phyloP scores from a whole-genome alignment of 2,113 vertebrate species.

The Tragelaphus scriptus region DNA sequence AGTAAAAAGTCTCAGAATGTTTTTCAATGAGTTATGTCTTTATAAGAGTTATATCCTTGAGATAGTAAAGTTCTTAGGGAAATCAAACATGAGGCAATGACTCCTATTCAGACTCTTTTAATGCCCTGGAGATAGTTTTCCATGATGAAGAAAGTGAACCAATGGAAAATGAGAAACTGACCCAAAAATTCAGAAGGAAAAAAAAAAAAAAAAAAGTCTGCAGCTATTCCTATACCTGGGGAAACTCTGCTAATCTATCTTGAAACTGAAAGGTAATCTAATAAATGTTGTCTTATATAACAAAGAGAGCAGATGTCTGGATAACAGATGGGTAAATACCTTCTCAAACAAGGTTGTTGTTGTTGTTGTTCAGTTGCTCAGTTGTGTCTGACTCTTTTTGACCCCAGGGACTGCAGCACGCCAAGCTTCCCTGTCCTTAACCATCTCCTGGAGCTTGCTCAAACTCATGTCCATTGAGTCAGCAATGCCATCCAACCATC shows the following conservation, averaged over 20 bases:
- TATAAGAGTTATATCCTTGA: background rate
- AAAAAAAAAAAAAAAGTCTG: background rate
- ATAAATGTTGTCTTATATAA: background rate
- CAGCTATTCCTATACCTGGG: background rate
- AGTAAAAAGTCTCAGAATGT: background rate
- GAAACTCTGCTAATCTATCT: background rate
- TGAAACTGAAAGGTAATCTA: background rate
- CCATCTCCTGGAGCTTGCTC: background rate
- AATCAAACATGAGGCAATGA: background rate
- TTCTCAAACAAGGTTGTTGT: background rate
- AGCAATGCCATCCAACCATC: background rate
- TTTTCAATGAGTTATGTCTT: background rate
- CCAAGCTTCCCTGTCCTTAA: background rate
- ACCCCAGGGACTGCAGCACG: background rate
- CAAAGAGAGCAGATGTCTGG: background rate
- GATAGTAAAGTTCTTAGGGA: background rate
- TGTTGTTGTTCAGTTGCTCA: background rate
- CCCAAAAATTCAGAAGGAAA: background rate
- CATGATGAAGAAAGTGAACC: background rate
- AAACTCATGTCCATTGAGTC: background rate
- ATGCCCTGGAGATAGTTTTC: background rate
- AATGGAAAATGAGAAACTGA: background rate
- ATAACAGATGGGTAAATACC: background rate
- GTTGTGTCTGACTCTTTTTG: background rate
- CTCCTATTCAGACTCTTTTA: background rate